These are phyloP conservation scores for Acronicta psi DNA, from an alignment of 2,888 invertebrate genomes.

Conservation along the genomic window DNA sequence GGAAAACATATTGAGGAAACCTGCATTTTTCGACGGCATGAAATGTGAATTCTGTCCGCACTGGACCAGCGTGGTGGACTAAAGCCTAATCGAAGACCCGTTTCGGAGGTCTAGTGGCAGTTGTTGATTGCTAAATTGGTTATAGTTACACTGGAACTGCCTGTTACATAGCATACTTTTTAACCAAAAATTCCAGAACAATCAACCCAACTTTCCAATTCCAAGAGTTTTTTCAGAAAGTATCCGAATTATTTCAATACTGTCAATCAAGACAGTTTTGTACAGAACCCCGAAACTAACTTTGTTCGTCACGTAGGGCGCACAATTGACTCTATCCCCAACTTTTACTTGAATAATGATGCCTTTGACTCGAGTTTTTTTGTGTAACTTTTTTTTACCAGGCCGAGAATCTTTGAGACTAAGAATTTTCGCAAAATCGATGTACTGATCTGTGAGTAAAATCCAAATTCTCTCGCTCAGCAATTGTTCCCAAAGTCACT, in stretches of 20 bases:
- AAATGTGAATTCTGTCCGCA: too few relatives aligned
- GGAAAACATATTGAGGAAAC: too few relatives aligned
- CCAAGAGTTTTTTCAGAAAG: conserved; percentile 25
- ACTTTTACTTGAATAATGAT: conserved; percentile 66
- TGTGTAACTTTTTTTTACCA: conserved; percentile 39
- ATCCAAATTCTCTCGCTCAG: too few relatives aligned
- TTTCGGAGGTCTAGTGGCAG: too few relatives aligned
- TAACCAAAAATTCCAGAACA: conserved; percentile 2
- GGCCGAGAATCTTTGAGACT: neutral
- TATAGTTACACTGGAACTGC: too few relatives aligned
- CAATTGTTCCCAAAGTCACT: too few relatives aligned
- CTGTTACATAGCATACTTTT: neutral
- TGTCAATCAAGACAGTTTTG: conserved; percentile 60
- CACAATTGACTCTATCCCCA: conserved; percentile 58
- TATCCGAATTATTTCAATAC: conserved; percentile 48
- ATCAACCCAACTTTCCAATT: conserved; percentile 1
- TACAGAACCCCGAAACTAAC: conserved; percentile 35
- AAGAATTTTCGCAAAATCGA: too few relatives aligned
- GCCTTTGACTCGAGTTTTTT: conserved; percentile 44
- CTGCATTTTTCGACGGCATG: too few relatives aligned
- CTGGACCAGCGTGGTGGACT: too few relatives aligned
- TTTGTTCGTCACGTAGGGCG: conserved; percentile 53
- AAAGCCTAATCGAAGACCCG: too few relatives aligned
- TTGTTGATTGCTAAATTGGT: too few relatives aligned
- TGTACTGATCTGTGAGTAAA: too few relatives aligned